Base-by-base conservation (phyloP, 2,888 invertebrate genomes). In the Andricus quercusramuli region DNA sequence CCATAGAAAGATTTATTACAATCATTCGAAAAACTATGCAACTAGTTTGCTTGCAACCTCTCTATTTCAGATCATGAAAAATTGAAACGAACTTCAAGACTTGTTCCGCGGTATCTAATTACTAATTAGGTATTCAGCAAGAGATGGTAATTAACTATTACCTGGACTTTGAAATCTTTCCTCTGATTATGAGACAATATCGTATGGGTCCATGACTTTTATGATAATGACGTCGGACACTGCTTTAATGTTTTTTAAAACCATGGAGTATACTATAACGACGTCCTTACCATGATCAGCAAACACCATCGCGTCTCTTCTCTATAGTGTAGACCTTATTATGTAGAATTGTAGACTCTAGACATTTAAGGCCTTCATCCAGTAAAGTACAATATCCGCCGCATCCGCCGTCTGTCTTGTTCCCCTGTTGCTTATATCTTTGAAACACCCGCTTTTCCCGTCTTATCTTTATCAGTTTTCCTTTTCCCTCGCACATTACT, bases 211-310 rank as follows among this genome's bases (percentile, higher is more conserved):
- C 13, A 56, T 56, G 74, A 74, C 37, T 56, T 74, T 56, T 51
- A 74, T 74, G 56, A 74, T 74, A 74, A 74, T 74, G 74, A 74
- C 47, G 74, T 56, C 74, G 56, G 56, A 74, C 37, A 56, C 32
- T 56, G 32, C 32, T 74, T 74, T 74, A 74, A 74, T 56, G 74
- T 74, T 37, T 22, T 74, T 74, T 56, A 56, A n/a, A 37, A 37
- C 56, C 56, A 56, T 25, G 56, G 22, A 32, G 11, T 74, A n/a
- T 56, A 37, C 37, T 32, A 74, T 37, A n/a, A 74, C 20, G n/a
- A 32, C 32, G 56, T 74, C 56, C n/a, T 56, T 74, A 37, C 56
- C 29, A 29, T 56, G 47, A 29, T 37, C 51, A 56, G 20, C 56
- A 74, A 74, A 56, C 56, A 29, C 74, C 15, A 51, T 74, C 29